Base-by-base conservation (phyloP, 2,113 vertebrate species). In the Stictonetta naevosa region DNA sequence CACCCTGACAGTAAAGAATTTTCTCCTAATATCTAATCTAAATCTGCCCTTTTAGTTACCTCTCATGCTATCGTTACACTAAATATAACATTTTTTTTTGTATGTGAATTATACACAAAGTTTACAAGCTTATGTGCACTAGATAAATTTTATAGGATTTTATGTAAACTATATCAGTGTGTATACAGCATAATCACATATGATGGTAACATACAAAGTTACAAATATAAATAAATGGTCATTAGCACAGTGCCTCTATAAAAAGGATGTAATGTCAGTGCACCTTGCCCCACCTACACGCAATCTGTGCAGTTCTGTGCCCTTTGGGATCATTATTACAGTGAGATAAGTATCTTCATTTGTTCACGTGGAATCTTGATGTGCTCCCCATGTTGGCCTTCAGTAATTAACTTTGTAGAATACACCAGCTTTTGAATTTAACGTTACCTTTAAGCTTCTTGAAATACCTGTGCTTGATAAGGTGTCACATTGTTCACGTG, bases 311-410 rank as follows among this genome's bases (percentile, higher is more conserved):
- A 77, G 2, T 86, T 83, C 67, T 36, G 34, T 94, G 94, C 59
- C 92, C 92, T 97, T 92, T 95, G 90, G 87, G 74, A 86, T 91
- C 77, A 53, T 92, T 55, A 50, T 82, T 68, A 34, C 36, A 7
- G 21, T 29, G 34, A 79, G 93, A 71, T 95, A 90, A 85, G 23
- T 26, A 38, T 77, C 36, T 59, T 66, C 42, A 5, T 2, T 1
- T 29, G 53, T 78, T 26, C 76, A 55, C 0, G 1, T 52, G 94
- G 6, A 63, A 79, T 40, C 68, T 18, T 28, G 46, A 48, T 17
- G 7, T 22, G 50, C 56, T 76, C 34, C 26, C 15, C 25, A 2
- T 25, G 21, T 25, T 42, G 36, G 8, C 62, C 68, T 81, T 78
- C 52, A 53, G 1, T 31, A 80, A 40, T 22, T 53, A 40, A 6